Conservation (phyloP, 2,113 vertebrate genomes). For the Petrocephalus microphthalmus region DNA sequence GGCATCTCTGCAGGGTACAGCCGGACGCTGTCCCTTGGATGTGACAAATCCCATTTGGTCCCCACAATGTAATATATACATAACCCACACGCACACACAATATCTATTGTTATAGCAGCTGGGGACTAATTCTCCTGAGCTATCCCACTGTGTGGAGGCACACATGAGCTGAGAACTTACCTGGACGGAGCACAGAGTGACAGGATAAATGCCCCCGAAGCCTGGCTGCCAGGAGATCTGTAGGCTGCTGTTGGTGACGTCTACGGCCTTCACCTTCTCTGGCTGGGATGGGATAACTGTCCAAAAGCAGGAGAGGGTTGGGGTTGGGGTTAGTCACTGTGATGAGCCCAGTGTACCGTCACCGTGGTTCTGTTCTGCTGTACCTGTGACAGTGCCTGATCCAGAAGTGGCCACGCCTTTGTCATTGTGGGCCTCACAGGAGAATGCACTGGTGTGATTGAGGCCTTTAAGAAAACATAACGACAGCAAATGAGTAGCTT, state of each 20-base stretch:
- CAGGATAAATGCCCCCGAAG: constrained; percentile 65
- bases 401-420: constrained; percentile 78
- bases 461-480: constrained; percentile 55
- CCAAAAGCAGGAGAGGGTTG: not conserved
- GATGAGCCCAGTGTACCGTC: not conserved
- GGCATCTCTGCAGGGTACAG: too few species aligned
- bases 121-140: not conserved
- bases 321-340: not conserved
- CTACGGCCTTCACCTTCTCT: constrained; percentile 44
- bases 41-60: not conserved
- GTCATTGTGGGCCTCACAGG: constrained; percentile 77
- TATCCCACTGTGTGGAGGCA: not conserved
- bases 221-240: constrained; percentile 69
- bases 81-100: not conserved
- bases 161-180: constrained; percentile 47
- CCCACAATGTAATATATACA: not conserved
- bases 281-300: constrained; percentile 71
- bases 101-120: not conserved
- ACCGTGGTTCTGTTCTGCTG: not conserved
- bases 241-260: constrained; percentile 55
- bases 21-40: too few species aligned
- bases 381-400: constrained; percentile 73
- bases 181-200: constrained; percentile 71
- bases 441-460: constrained; percentile 73
- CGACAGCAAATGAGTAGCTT: not conserved